Evolutionary conservation across 2,888 invertebrate species (phyloP), one percentile per base, ranked within the genome.

Genomic region (Sphaerophoria rueppellii): DNA sequence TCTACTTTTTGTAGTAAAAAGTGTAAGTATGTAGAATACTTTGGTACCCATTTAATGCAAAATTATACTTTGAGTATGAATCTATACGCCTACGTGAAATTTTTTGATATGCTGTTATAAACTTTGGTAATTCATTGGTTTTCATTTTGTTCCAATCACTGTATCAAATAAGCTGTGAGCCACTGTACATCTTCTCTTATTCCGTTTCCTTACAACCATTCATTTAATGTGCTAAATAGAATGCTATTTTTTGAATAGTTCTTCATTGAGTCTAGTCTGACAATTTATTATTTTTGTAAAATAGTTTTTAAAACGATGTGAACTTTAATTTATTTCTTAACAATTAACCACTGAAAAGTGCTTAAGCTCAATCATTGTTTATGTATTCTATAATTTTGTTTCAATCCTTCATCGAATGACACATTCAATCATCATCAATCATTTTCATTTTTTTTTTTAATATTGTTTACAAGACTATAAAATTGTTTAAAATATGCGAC

Each of bases 251-350:
- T 52, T 40, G 24, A 24, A 24, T 24, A 24, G 40, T 67, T 76
- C 73, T 63, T 70, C 60, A 54, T 67, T 40, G 24, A 82, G 24
- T 83, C 82, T 83, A 83, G 82, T 83, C 82, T 75, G 40, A 43
- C 4, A 60, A 43, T 60, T 75, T 71, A 79, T 75, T 71, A 79
- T 71, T 67, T 63, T 48, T 48, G 46, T 34, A 24, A 2, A 24
- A 24, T 24, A 24, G 24, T 24, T 24, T 24, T 24, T 2, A 24
- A 24, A 24, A 34, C 14, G n/a, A 52, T 32, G 54, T 40, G 40
- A 35, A 50, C 2, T 67, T 67, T 54, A 37, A 52, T 67, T 40
- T 67, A 52, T 52, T 67, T 43, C 9, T 40, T 40, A 67, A 37
- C 37, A 24, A n/a, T 67, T 54, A n/a, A 67, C 52, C 37, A 67